These are phyloP conservation scores for Anoplopoma fimbria DNA, from an alignment of 2,113 vertebrate species.

Conservation along the genomic window DNA sequence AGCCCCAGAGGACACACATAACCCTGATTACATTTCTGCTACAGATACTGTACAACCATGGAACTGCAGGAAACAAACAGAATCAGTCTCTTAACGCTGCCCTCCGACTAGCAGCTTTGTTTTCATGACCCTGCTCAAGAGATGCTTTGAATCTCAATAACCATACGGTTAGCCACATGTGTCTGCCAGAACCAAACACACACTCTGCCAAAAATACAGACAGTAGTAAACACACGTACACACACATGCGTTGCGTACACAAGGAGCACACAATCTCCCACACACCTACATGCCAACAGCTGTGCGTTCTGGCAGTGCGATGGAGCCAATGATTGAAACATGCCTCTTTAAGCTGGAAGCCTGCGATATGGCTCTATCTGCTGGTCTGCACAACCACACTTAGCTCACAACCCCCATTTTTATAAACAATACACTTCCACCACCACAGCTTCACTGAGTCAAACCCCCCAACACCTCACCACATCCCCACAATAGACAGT, in stretches of 20 bases:
- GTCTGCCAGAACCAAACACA: constrained; percentile 46
- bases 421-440: constrained; percentile 40
- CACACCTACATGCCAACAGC: constrained; percentile 66
- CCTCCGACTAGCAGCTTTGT: constrained; percentile 25
- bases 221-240: not conserved
- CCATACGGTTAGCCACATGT: constrained; percentile 29
- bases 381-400: constrained; percentile 42
- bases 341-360: constrained; percentile 63
- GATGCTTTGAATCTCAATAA: constrained; percentile 59
- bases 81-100: constrained; percentile 39
- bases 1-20: constrained; percentile 59
- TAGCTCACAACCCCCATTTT: constrained; percentile 46
- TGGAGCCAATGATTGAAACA: constrained; percentile 64
- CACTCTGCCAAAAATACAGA: constrained; percentile 41
- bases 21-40: constrained; percentile 63
- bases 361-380: constrained; percentile 60
- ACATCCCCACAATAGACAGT: not conserved
- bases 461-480: constrained; percentile 16
- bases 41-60: constrained; percentile 45
- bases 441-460: constrained; percentile 18
- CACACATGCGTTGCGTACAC: not conserved
- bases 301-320: constrained; percentile 55
- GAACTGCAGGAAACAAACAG: constrained; percentile 56
- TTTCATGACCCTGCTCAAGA: constrained; percentile 56
- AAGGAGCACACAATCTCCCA: constrained; percentile 26